phyloP scores from a whole-genome alignment of 2,888 invertebrate genomes.

The Patella ulyssiponensis region DNA sequence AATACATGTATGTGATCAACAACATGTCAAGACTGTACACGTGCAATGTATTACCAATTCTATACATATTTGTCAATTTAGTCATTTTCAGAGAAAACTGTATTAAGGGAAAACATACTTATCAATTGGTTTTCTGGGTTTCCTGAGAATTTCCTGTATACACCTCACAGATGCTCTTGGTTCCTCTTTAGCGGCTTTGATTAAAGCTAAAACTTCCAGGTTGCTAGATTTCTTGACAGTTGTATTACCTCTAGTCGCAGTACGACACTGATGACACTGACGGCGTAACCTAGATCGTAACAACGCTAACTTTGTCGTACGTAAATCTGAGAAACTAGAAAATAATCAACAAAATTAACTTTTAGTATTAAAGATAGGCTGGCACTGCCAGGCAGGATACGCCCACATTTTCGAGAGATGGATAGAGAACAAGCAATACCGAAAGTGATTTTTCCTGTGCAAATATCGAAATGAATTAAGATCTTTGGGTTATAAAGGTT shows the following conservation, averaged over 20 bases:
- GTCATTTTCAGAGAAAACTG: neutral
- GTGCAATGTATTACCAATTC: neutral
- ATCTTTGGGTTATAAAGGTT: no score
- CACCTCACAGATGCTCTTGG: slow-evolving; percentile 53
- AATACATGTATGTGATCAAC: no score
- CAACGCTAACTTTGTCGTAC: slow-evolving; percentile 62
- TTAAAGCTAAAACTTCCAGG: slow-evolving; percentile 64
- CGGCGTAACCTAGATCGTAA: slow-evolving; percentile 71
- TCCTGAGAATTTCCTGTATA: slow-evolving; percentile 46
- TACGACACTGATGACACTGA: slow-evolving; percentile 73
- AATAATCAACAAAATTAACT: no score
- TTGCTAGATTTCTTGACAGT: slow-evolving; percentile 41
- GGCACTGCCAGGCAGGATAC: no score
- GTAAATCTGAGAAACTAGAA: slow-evolving; percentile 26
- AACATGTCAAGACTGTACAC: neutral
- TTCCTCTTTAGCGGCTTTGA: slow-evolving; percentile 65
- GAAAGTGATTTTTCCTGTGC: no score
- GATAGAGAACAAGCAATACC: no score
- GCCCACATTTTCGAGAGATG: no score
- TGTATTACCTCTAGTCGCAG: slow-evolving; percentile 55
- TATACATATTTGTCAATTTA: neutral
- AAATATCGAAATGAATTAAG: no score
- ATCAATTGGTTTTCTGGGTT: slow-evolving; percentile 15
- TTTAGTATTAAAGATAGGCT: no score
- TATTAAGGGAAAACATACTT: neutral